A percentile compares a stretch with the other conserved stretches of the same genome.
These are phyloP conservation scores for Porites rus DNA, from an alignment of 92 coral and sea anemone species.

Conservation along the genomic window DNA sequence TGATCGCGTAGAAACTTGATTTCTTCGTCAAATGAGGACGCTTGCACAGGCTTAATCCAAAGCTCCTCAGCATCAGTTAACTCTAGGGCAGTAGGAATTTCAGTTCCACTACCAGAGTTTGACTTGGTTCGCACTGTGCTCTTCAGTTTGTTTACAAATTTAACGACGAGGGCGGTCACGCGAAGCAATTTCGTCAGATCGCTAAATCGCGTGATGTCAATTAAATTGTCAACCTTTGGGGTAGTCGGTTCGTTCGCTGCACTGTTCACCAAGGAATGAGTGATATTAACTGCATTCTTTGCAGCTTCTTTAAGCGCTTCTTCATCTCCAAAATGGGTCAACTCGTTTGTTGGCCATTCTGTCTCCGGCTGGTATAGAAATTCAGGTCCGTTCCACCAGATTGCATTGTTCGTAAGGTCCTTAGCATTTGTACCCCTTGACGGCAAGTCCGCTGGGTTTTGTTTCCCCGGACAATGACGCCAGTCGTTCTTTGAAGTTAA, in stretches of 20 bases:
- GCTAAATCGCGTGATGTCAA: constrained; percentile 38
- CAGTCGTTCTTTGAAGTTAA: neutral
- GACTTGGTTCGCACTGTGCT: neutral
- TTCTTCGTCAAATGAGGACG: too few species aligned
- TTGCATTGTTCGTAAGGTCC: constrained; percentile 21
- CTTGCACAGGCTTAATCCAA: neutral
- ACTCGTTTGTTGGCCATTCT: constrained; percentile 56
- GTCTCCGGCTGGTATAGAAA: constrained; percentile 39
- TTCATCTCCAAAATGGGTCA: constrained; percentile 17
- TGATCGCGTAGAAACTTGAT: too few species aligned
- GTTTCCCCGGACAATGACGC: too few species aligned
- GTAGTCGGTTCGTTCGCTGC: neutral
- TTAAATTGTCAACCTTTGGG: constrained; percentile 27
- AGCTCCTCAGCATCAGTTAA: neutral
- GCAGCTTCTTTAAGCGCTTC: constrained; percentile 33
- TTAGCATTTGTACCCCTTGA: constrained; percentile 1
- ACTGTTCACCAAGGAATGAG: constrained; percentile 47
- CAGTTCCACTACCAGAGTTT: neutral
- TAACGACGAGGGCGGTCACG: constrained; percentile 55
- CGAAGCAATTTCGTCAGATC: constrained; percentile 41
- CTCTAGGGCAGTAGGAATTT: neutral
- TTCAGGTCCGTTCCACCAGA: constrained; percentile 61
- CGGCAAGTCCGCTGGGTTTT: constrained; percentile 61
- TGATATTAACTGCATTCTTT: constrained; percentile 47
- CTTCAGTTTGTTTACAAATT: constrained; percentile 36